Percentiles rank a stretch among this genome's conserved stretches.
Evolutionary conservation across 2,888 invertebrate genomes (phyloP).

Genomic region (Teleogryllus oceanicus): DNA sequence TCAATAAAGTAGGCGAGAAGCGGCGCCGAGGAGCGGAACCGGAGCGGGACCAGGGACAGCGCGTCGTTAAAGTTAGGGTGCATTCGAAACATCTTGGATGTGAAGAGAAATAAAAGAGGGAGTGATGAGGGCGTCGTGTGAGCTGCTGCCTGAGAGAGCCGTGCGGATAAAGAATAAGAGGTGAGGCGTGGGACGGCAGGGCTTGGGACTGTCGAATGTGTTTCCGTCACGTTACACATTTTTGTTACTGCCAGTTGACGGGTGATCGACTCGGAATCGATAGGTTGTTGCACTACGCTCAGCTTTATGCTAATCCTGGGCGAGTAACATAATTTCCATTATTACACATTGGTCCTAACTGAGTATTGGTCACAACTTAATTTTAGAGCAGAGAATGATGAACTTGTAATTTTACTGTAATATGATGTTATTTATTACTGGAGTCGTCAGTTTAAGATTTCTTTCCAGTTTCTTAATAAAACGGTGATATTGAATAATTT

Average conservation of each 20-base stretch:
- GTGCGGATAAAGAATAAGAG: neutral
- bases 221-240: neutral
- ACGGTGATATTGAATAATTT: no score
- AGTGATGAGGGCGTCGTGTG: conserved; percentile 1
- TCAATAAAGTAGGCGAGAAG: conserved; percentile 27
- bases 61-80: conserved; percentile 3
- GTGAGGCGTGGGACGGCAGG: neutral
- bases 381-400: no score
- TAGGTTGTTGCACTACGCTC: no score
- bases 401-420: no score
- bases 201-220: neutral
- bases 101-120: conserved; percentile 18
- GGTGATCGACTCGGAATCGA: neutral
- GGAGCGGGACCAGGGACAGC: neutral
- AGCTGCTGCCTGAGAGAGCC: neutral
- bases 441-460: no score
- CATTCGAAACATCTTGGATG: conserved; percentile 27
- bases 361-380: no score
- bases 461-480: no score
- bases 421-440: no score
- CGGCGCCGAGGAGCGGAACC: neutral
- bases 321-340: no score
- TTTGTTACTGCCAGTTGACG: neutral
- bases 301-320: no score
- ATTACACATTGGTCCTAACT: no score